A percentile compares a stretch with the other conserved stretches of the same genome.
phyloP scores from a whole-genome alignment of 1,140 invertebrate species.

The Geopemphigus sp. region DNA sequence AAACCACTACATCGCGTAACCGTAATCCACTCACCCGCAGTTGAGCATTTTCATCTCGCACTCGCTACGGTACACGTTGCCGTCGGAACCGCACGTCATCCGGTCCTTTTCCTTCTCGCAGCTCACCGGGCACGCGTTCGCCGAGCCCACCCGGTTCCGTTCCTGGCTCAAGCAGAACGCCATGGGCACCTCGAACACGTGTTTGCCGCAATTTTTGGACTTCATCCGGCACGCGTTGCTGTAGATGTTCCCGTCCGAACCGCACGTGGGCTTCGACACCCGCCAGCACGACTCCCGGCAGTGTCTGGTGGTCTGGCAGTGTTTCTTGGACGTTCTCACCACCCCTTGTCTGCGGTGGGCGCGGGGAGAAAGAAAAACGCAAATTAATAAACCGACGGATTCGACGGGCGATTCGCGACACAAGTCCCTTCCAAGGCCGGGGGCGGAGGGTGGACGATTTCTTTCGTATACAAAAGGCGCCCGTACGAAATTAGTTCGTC shows the following conservation, averaged over 20 bases:
- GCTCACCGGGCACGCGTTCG: constrained; percentile 67
- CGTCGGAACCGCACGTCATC: constrained; percentile 82
- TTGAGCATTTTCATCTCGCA: constrained; percentile 88
- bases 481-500: no score
- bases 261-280: constrained; percentile 84
- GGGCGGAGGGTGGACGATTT: no score
- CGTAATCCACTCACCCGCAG: constrained; percentile 77
- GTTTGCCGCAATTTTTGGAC: constrained; percentile 88
- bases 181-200: constrained; percentile 87
- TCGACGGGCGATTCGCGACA: no score
- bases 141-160: constrained; percentile 61
- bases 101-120: constrained; percentile 66
- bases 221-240: constrained; percentile 90
- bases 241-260: constrained; percentile 86
- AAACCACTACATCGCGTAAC: no score
- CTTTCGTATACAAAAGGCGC: no score
- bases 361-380: no score
- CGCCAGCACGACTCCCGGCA: constrained; percentile 87
- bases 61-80: constrained; percentile 80
- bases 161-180: constrained; percentile 81
- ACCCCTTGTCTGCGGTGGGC: constrained; percentile 57
- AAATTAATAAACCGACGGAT: no score
- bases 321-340: constrained; percentile 78
- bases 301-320: constrained; percentile 87
- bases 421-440: no score